A percentile compares a stretch with the other conserved stretches of the same genome.
Conservation (phyloP, 1,140 invertebrate genomes). For the Drosophila pandora region DNA sequence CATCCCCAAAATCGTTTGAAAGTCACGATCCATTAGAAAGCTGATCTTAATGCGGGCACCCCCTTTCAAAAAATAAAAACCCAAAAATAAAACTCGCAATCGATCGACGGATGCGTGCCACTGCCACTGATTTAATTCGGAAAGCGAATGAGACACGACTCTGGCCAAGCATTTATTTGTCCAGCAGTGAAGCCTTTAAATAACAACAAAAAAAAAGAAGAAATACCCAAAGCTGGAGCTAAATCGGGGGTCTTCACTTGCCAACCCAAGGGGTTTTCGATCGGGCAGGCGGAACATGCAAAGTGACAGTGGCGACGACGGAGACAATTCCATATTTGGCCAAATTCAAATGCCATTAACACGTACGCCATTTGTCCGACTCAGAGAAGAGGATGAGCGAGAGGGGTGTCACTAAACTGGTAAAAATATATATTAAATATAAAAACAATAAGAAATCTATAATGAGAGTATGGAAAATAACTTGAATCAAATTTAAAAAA, state of each 20-base stretch:
- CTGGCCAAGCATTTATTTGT: slow-evolving; percentile 59
- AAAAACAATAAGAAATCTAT: background rate
- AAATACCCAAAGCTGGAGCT: slow-evolving; percentile 12
- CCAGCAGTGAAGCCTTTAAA: slow-evolving; percentile 35
- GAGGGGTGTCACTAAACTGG: slow-evolving; percentile 6
- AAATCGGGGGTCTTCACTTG: slow-evolving; percentile 55
- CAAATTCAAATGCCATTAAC: slow-evolving; percentile 83
- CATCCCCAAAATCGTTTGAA: slow-evolving; percentile 53
- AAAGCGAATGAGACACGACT: slow-evolving; percentile 64
- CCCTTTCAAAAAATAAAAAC: slow-evolving; percentile 6
- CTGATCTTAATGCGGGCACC: slow-evolving; percentile 49
- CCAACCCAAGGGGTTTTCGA: slow-evolving; percentile 14
- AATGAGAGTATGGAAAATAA: background rate
- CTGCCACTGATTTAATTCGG: slow-evolving; percentile 62
- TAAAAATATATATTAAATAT: background rate
- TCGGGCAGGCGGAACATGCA: slow-evolving; percentile 61
- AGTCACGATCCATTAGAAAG: slow-evolving; percentile 75
- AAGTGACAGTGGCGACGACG: slow-evolving; percentile 64
- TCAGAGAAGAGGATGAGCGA: slow-evolving; percentile 12
- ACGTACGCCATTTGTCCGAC: slow-evolving; percentile 79
- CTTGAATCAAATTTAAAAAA: background rate
- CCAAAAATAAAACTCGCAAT: slow-evolving; percentile 22
- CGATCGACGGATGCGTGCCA: slow-evolving; percentile 58
- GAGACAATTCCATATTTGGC: slow-evolving; percentile 79
- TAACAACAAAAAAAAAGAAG: background rate